Evolutionary conservation across 2,113 vertebrate species (phyloP).

Genomic region (Scatophagus argus): DNA sequence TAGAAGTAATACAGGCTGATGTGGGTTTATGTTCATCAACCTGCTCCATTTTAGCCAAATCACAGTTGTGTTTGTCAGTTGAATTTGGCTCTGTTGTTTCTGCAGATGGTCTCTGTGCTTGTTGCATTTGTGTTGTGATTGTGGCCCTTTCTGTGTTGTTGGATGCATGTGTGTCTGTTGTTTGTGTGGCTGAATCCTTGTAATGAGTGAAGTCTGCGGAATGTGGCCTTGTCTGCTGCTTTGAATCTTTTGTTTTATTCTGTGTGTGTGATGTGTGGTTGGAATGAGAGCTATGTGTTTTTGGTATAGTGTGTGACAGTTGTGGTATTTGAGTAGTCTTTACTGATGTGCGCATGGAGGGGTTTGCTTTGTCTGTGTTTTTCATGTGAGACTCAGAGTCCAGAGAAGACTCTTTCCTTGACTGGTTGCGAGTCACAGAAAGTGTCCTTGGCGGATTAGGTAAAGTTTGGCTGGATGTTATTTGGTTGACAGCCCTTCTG

Average conservation of each 20-base stretch:
- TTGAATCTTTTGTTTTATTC: slow-evolving; percentile 56
- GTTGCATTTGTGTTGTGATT: slow-evolving; percentile 17
- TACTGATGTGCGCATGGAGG: slow-evolving; percentile 36
- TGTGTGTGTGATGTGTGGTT: slow-evolving; percentile 49
- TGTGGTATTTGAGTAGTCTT: slow-evolving; percentile 62
- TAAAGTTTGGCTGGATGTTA: slow-evolving; percentile 80
- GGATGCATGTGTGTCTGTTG: slow-evolving; percentile 49
- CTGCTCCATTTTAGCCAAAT: slow-evolving; percentile 33
- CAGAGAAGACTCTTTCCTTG: slow-evolving; percentile 63
- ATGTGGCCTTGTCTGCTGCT: slow-evolving; percentile 63
- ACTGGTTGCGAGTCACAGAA: slow-evolving; percentile 39
- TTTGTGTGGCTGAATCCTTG: slow-evolving; percentile 78
- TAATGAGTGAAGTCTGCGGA: slow-evolving; percentile 72
- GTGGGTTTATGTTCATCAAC: slow-evolving; percentile 39
- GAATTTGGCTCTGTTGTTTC: slow-evolving; percentile 19
- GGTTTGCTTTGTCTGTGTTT: slow-evolving; percentile 53
- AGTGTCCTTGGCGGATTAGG: slow-evolving; percentile 72
- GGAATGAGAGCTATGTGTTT: slow-evolving; percentile 70
- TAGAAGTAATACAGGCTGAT: slow-evolving; percentile 28
- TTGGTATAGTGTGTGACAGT: slow-evolving; percentile 77
- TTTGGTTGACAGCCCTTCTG: slow-evolving; percentile 69
- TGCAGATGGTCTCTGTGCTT: slow-evolving; percentile 31
- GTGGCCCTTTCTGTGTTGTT: slow-evolving; percentile 32
- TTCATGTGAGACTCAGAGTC: slow-evolving; percentile 52
- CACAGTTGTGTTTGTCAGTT: slow-evolving; percentile 38